A percentile compares a stretch with the other conserved stretches of the same genome.
Evolutionary conservation across 2,113 vertebrate species (phyloP).

Genomic region (Microcebus ravelobensis): DNA sequence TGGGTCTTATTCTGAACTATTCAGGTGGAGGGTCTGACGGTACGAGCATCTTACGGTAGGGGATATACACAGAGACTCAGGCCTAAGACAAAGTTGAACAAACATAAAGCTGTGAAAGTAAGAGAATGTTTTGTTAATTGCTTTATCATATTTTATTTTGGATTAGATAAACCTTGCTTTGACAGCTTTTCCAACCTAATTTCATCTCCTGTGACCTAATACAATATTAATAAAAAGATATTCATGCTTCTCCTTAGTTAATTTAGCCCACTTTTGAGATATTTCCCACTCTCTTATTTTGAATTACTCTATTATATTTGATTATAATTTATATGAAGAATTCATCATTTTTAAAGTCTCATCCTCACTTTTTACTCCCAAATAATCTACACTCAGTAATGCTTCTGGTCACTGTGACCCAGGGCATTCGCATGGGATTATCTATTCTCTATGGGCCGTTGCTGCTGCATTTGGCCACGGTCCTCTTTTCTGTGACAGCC

Average conservation of each 20-base stretch:
- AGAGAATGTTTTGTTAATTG: neutral
- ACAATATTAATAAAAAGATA: neutral
- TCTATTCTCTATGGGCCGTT: neutral
- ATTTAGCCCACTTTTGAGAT: neutral
- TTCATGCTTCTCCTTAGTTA: neutral
- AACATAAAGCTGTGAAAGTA: neutral
- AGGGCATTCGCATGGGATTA: neutral
- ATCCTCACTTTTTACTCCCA: neutral
- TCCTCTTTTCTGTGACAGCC: neutral
- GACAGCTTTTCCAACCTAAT: neutral
- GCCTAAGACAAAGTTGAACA: neutral
- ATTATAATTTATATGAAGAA: slow-evolving; percentile 23
- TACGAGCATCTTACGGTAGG: neutral
- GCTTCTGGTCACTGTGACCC: slow-evolving; percentile 20
- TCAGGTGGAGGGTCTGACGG: neutral
- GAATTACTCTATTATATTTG: neutral
- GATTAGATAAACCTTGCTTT: neutral
- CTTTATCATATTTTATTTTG: neutral
- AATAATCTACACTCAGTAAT: neutral
- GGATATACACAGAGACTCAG: neutral
- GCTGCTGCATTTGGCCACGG: neutral
- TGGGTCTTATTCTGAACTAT: neutral
- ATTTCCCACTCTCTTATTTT: slow-evolving; percentile 5
- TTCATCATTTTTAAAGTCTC: slow-evolving; percentile 44
- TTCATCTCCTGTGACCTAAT: neutral